Conservation (phyloP, 2,888 invertebrate species). For the Mesopsocus fuscifrons region DNA sequence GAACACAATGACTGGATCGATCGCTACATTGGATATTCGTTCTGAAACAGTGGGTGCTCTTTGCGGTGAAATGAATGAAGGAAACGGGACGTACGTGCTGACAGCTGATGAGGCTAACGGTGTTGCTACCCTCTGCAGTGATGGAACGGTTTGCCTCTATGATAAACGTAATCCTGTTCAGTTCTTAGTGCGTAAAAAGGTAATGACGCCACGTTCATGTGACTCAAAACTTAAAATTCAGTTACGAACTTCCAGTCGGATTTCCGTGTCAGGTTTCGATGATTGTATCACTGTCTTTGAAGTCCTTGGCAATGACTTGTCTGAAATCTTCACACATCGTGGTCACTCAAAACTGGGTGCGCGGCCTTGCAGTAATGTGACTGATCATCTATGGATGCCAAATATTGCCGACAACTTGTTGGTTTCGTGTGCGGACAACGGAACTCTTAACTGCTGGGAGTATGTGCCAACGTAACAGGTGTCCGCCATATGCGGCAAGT, state of each 20-base stretch:
- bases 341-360: neutral
- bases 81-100: no score
- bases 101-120: no score
- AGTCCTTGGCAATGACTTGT: neutral
- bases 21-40: no score
- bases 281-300: neutral
- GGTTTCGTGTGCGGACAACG: constrained; percentile 13
- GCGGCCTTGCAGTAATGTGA: no score
- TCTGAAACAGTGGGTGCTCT: no score
- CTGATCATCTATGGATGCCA: constrained; percentile 13
- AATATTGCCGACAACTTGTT: constrained; percentile 13
- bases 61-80: no score
- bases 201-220: neutral
- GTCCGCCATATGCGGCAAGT: constrained; percentile 64
- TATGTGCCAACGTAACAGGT: no score
- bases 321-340: neutral
- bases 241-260: neutral
- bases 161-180: neutral
- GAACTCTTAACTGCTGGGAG: constrained; percentile 15
- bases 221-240: neutral
- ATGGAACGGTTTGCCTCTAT: neutral
- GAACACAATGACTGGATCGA: no score
- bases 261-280: constrained; percentile 4
- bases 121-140: neutral
- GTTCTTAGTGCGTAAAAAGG: neutral